Evolutionary conservation across 2,797 vertebrate genomes (phyloP), one percentile per base, ranked within the genome.

Genomic region (Heterohyrax brucei): DNA sequence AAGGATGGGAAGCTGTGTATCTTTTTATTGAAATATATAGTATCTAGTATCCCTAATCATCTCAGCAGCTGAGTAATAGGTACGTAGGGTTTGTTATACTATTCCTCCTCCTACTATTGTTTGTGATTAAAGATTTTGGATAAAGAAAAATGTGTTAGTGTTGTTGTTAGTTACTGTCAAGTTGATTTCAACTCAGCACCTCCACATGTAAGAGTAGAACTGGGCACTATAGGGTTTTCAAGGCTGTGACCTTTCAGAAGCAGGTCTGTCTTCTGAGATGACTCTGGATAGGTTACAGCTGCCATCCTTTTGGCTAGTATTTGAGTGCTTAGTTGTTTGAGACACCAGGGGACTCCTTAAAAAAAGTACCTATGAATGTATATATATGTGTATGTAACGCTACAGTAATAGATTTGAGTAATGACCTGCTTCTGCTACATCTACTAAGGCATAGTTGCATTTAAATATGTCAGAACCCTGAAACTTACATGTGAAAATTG

Each of bases 401-500:
- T 50, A 5, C 48, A 84, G 22, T 75, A 81, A 75, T 62, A 95
- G 44, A 53, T n/a, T 85, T 87, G 68, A 87, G 62, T 93, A 30
- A 28, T 70, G 56, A 46, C 84, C 66, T 39, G 39, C 39, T 39
- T 87, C 19, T 56, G 68, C 39, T 39, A 39, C 39, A 39, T 75
- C 61, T 80, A 53, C 50, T 64, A 73, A 85, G 85, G 53, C 28
- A 96, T 66, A 86, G 80, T 66, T 82, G 39, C 70, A 61, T 89
- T 93, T 91, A 84, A 73, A 30, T 94, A n/a, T 85, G 18, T 96
- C 81, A 91, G 89, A 90, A 79, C 13, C 3, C n/a, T 88, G 79
- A 89, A 93, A 75, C 66, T 79, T 89, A 87, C 62, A 89, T 72
- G 44, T 18, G 13, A 85, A 91, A 89, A 64, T 24, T 92, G 33